Evolutionary conservation across 2,797 vertebrate genomes (phyloP).

Genomic region (Delichon dasypus): DNA sequence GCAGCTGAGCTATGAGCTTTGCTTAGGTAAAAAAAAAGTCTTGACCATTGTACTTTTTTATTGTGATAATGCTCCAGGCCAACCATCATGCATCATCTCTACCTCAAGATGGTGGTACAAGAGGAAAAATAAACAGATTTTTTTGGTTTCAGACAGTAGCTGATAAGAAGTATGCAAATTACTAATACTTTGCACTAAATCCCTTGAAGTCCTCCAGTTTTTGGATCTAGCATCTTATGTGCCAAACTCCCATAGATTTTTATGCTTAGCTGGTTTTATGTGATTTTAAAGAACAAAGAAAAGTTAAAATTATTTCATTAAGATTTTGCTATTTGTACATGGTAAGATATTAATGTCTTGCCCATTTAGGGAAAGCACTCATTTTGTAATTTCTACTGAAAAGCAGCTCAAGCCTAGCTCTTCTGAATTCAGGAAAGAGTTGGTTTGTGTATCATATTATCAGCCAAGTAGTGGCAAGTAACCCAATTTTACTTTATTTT

Average conservation of each 20-base stretch:
- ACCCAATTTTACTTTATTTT: neutral
- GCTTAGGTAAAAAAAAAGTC: neutral
- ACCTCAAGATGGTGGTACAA: neutral
- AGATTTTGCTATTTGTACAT: neutral
- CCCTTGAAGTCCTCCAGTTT: neutral
- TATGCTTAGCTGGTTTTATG: neutral
- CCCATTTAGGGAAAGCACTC: neutral
- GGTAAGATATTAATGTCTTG: neutral
- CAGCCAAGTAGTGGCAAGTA: conserved; percentile 1
- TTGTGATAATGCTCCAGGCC: neutral
- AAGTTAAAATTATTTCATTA: neutral
- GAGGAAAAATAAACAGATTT: neutral
- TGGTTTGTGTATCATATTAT: neutral
- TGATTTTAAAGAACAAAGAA: conserved; percentile 1
- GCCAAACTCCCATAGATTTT: neutral
- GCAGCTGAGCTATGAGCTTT: neutral
- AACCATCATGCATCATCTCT: neutral
- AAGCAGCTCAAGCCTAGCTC: neutral
- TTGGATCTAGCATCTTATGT: neutral
- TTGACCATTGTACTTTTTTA: neutral
- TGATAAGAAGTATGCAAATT: neutral
- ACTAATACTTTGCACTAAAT: neutral
- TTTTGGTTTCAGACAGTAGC: neutral
- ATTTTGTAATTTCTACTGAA: neutral
- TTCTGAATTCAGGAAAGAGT: neutral